phyloP scores from a whole-genome alignment of 1,140 invertebrate species.

The Aphis craccivora region DNA sequence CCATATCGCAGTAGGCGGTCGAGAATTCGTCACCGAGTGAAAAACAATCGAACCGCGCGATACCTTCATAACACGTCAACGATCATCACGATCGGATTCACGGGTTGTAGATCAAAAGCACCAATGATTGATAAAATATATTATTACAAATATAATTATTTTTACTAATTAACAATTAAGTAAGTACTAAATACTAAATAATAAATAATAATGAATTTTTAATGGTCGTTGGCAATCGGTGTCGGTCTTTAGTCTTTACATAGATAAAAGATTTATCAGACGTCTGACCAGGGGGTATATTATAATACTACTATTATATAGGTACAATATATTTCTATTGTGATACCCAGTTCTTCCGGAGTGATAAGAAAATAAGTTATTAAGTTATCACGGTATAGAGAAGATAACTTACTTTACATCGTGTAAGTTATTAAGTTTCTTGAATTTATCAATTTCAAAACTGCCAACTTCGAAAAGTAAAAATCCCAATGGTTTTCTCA shows the following conservation, averaged over 20 bases:
- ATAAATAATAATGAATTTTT: background rate
- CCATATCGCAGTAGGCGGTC: background rate
- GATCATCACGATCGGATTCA: background rate
- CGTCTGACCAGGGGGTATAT: background rate
- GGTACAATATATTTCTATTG: no score
- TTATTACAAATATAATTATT: background rate
- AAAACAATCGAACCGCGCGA: background rate
- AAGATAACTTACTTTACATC: no score
- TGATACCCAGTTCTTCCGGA: no score
- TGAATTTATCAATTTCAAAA: no score
- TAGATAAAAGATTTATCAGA: no score
- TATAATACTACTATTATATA: no score
- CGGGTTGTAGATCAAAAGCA: background rate
- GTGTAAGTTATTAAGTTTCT: no score
- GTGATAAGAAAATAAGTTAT: no score
- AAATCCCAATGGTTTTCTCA: no score
- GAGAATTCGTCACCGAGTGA: background rate
- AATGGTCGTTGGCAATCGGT: background rate
- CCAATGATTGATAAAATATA: background rate
- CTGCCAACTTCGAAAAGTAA: no score
- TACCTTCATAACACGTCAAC: background rate
- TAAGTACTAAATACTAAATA: background rate
- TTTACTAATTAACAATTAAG: background rate
- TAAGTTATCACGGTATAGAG: no score
- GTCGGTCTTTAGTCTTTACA: no score